Percentiles rank a stretch among this genome's conserved stretches.
Evolutionary conservation across 2,797 vertebrate genomes (phyloP).

Genomic region (Acanthurus tractus): DNA sequence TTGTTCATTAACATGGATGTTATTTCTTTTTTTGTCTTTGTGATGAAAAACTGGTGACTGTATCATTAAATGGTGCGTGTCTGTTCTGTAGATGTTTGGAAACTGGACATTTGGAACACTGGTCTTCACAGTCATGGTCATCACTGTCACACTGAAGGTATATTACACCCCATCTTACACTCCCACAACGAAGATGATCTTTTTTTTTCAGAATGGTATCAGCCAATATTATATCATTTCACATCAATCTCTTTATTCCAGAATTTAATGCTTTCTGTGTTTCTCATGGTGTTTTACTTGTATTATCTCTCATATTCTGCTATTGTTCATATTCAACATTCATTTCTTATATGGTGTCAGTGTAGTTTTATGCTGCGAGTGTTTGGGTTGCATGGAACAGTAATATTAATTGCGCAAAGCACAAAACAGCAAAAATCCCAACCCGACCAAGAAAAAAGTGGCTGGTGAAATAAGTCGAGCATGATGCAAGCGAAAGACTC

Average conservation of each 20-base stretch:
- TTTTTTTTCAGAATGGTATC: background rate
- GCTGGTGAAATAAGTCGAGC: no score
- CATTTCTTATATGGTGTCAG: background rate
- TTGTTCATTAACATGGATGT: background rate
- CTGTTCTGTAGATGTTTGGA: conserved; percentile 92
- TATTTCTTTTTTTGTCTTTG: background rate
- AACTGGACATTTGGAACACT: conserved; percentile 99
- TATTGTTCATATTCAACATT: background rate
- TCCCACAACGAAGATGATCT: background rate
- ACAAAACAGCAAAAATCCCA: no score
- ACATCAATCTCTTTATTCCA: background rate
- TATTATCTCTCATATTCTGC: background rate
- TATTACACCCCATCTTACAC: background rate
- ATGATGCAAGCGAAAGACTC: background rate
- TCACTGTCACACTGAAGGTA: conserved; percentile 98
- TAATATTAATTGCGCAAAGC: background rate
- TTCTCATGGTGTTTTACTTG: background rate
- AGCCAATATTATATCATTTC: background rate
- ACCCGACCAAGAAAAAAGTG: no score
- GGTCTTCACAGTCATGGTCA: conserved; percentile 98
- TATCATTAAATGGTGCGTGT: conserved; percentile 14
- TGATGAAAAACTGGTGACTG: background rate
- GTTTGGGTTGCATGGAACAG: background rate
- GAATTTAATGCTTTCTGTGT: background rate
- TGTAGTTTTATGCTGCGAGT: background rate